Conservation (phyloP, 2,888 invertebrate genomes). For the Campaea margaritaria region DNA sequence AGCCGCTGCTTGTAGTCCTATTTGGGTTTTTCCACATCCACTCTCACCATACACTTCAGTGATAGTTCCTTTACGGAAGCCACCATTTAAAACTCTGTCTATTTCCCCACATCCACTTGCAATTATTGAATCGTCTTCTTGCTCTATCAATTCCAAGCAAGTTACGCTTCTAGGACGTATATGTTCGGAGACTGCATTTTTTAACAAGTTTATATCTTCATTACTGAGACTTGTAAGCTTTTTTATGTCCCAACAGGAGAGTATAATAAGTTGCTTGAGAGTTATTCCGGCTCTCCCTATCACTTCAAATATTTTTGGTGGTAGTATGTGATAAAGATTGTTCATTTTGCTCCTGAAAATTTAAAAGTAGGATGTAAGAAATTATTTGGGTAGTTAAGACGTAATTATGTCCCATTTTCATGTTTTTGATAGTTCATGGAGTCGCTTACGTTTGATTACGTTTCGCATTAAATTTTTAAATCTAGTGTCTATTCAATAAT, state of each 20-base stretch:
- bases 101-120: slow-evolving; percentile 85
- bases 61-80: slow-evolving; percentile 88
- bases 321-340: slow-evolving; percentile 49
- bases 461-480: no score
- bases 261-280: slow-evolving; percentile 61
- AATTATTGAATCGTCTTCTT: slow-evolving; percentile 54
- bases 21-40: slow-evolving; percentile 93
- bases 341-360: slow-evolving; percentile 21
- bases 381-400: no score
- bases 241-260: slow-evolving; percentile 70
- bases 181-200: slow-evolving; percentile 59
- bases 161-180: slow-evolving; percentile 51
- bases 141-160: slow-evolving; percentile 48
- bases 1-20: slow-evolving; percentile 89
- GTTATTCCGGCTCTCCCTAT: slow-evolving; percentile 69
- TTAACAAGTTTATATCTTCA: slow-evolving; percentile 64
- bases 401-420: no score
- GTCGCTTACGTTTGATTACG: no score
- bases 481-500: no score
- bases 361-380: no score
- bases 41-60: slow-evolving; percentile 93
- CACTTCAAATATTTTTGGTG: slow-evolving; percentile 60
- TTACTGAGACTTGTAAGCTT: slow-evolving; percentile 65
- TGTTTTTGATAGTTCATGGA: no score
- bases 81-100: slow-evolving; percentile 87